Evolutionary conservation across 2,113 vertebrate species (phyloP).

Genomic region (Butorides virescens): DNA sequence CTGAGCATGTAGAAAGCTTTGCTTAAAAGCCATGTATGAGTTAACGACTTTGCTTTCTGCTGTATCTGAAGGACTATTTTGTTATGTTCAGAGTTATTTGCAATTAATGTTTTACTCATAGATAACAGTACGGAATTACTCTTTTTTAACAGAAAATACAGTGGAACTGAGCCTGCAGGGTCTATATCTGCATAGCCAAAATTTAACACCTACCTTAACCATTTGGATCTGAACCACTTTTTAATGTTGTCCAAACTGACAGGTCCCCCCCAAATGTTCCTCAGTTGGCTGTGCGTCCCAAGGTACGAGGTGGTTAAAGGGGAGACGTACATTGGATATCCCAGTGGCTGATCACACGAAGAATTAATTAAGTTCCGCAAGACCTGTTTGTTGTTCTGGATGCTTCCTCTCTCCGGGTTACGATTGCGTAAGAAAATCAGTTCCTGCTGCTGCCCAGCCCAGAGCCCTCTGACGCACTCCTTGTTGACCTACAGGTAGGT

Average conservation of each 20-base stretch:
- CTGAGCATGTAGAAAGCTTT: background rate
- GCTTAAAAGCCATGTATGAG: background rate
- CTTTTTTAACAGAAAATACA: background rate
- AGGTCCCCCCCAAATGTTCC: constrained; percentile 86
- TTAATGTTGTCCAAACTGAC: constrained; percentile 86
- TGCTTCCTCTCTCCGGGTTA: constrained; percentile 95
- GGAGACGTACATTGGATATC: constrained; percentile 98
- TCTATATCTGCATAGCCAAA: background rate
- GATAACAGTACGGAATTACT: background rate
- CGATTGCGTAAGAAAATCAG: constrained; percentile 94
- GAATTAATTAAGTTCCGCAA: constrained; percentile 97
- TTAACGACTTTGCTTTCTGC: background rate
- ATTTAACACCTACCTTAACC: constrained; percentile 85
- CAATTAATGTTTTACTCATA: background rate
- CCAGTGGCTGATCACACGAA: constrained; percentile 96
- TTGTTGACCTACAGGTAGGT: constrained; percentile 87
- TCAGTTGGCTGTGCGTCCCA: constrained; percentile 88
- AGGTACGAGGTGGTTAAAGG: constrained; percentile 94
- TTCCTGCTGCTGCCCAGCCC: constrained; percentile 97
- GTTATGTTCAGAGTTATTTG: background rate
- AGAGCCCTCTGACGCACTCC: constrained; percentile 94
- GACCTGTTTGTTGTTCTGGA: constrained; percentile 98
- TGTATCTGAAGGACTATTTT: background rate
- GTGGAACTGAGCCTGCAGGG: background rate
- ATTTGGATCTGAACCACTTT: constrained; percentile 89